These are phyloP conservation scores for Telenomus remus DNA, from an alignment of 1,140 invertebrate genomes.

Conservation along the genomic window DNA sequence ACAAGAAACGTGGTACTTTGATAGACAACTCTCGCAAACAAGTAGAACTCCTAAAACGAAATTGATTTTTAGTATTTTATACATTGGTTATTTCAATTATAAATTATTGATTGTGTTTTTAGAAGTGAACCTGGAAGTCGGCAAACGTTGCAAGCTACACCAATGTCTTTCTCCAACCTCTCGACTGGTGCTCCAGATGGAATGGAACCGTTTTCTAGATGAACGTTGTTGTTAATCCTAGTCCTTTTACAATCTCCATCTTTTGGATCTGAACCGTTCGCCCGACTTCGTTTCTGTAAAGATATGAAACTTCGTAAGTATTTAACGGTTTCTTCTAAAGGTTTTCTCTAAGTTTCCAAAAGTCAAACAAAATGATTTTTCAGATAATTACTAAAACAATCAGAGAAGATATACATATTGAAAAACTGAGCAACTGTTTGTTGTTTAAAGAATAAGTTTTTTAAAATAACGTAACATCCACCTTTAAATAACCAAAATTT, in stretches of 20 bases:
- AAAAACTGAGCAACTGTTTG: too few relatives aligned
- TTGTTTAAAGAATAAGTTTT: too few relatives aligned
- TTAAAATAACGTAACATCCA: too few relatives aligned
- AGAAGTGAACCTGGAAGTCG: conserved; percentile 20
- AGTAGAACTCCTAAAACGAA: conserved; percentile 68
- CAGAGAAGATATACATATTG: too few relatives aligned
- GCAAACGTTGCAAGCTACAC: conserved; percentile 10
- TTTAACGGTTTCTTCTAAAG: too few relatives aligned
- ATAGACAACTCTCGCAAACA: conserved; percentile 74
- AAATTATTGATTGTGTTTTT: neutral
- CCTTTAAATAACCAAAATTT: too few relatives aligned
- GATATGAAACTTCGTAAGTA: too few relatives aligned
- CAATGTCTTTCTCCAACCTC: conserved; percentile 22
- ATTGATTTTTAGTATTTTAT: conserved; percentile 5
- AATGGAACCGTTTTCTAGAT: conserved; percentile 30
- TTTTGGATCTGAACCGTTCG: conserved; percentile 24
- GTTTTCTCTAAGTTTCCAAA: too few relatives aligned
- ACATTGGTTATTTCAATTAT: neutral
- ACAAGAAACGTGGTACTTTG: conserved; percentile 76
- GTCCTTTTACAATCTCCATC: conserved; percentile 22
- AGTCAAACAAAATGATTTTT: too few relatives aligned
- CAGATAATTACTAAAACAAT: too few relatives aligned
- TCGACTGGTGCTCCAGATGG: conserved; percentile 12
- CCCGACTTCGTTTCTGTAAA: conserved; percentile 23
- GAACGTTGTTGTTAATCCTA: conserved; percentile 15